Evolutionary conservation across 2,113 vertebrate species (phyloP), one percentile per base, ranked within the genome.

Genomic region (Tychaedon coryphoeus): DNA sequence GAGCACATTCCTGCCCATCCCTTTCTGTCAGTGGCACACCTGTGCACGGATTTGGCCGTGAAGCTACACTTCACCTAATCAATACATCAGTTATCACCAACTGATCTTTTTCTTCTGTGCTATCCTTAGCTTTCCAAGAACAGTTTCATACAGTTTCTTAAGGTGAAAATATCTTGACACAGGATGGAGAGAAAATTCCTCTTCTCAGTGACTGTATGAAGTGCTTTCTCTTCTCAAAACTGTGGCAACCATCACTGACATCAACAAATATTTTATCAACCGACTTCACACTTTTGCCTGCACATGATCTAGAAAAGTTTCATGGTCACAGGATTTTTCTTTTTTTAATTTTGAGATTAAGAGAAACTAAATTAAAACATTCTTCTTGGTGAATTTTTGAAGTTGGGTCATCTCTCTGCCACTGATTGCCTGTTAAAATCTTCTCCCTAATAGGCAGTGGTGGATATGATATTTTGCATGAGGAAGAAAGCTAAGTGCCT

Each of bases 1-100:
- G n/a, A 71, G 13, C 23, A 7, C 5, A 4, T 1, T 10, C 11
- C 66, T 2, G 8, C 24, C 6, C 9, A 3, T 3, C 6, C 4
- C 12, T 26, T 36, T 47, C 43, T 8, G 2, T 26, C 42, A 29
- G 14, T 4, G 53, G 23, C 38, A 45, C 18, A 2, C 5, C 8
- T 0, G 6, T 4, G 36, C 50, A 16, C 17, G 15, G 34, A 12
- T 33, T 38, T 8, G 51, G 4, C 54, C 33, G 2, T 10, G 42
- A 70, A 84, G 19, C 6, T 54, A 28, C 29, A 2, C 20, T 47
- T 56, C 1, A 0, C 45, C 45, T 58, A 4, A 25, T 62, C 40
- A 81, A 56, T 13, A 9, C 15, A 3, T 9, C 45, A 6, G 9
- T 43, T 28, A 31, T 11, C 17, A 8, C 14, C 12, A 18, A 19